Base-by-base conservation (phyloP, 2,888 invertebrate genomes). In the Perdita meconis region DNA sequence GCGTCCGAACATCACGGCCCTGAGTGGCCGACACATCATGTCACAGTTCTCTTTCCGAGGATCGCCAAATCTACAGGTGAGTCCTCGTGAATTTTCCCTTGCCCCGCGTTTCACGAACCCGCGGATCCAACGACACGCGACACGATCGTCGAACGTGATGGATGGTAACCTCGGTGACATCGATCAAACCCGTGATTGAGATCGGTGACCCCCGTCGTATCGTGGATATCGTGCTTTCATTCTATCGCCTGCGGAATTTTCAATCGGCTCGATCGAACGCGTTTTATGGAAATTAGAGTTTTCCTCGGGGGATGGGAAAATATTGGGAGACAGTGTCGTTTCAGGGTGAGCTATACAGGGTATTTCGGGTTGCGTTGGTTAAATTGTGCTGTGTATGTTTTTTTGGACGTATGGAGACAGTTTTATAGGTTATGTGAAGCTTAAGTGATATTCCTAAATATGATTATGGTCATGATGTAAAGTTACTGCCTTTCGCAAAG, bases 11-110 rank as follows among this genome's bases (percentile, higher is more conserved):
- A 89, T 89, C 88, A 87, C 88, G 90, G 91, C 90, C 91, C 92
- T 92, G 78, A 90, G 93, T 93, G 94, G 94, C 93, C 93, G 93
- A 92, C 93, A 93, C 94, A 94, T 92, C 94, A 94, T 95, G 95
- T 95, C 95, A 94, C 95, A 94, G 94, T 94, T 95, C 94, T 94
- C 94, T 92, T 94, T 94, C 92, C 93, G 94, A 93, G 93, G 94
- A 93, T 95, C 95, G 91, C 94, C 95, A 92, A 94, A 93, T 93
- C 94, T 94, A 93, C 94, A 95, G 94, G 95, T 95, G 93, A 89
- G 92, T 50, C 61, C 44, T 64, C 26, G 38, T 42, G 24, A 44
- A 44, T 16, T n/a, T n/a, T n/a, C 42, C 36, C 34, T 1, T 10
- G n/a, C 47, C 24, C 8, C 47, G 12, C 24, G n/a, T 2, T 42